Base-by-base conservation (phyloP, 2,797 vertebrate genomes). In the Coranthus polyacanthus region DNA sequence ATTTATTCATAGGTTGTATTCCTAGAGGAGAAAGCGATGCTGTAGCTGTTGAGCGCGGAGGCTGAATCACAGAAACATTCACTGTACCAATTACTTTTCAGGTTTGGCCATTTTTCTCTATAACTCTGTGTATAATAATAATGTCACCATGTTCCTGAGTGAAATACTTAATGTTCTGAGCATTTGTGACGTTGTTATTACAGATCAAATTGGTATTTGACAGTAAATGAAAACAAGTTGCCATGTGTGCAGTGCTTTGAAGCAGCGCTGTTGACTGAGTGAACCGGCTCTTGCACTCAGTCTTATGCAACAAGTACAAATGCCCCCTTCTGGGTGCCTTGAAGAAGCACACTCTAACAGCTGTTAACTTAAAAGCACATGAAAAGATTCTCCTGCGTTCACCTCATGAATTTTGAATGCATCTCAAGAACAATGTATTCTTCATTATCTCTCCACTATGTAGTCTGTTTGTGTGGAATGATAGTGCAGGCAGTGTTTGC, bases 321-420 rank as follows among this genome's bases (percentile, higher is more conserved):
- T 62, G 46, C 89, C 71, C 75, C 60, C 88, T 83, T 66, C 83
- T 89, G 88, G 75, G 36, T 55, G 38, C 16, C 42, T 45, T 61
- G 45, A 51, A 38, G 58, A 80, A 84, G 43, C 75, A 65, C 74
- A 83, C 6, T 38, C 22, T 17, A 39, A 18, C 55, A 52, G 50
- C 47, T 21, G 54, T 24, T 18, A 26, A 38, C 2, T 65, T 68
- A 38, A 65, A 37, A 74, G 43, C 38, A 65, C 44, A 79, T 71
- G 58, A 64, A 84, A 73, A 70, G 9, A 68, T 70, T 64, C 39
- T 18, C 37, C 46, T 67, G 44, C 47, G 57, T 73, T 68, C 62
- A 45, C 38, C 38, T 76, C 58, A 78, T 81, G 22, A 58, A 81
- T 76, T 60, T 69, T 82, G 44, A 75, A 77, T 68, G 16, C 0